These are phyloP conservation scores for Alentia gelatinosa DNA, from an alignment of 2,888 invertebrate species.

Conservation along the genomic window DNA sequence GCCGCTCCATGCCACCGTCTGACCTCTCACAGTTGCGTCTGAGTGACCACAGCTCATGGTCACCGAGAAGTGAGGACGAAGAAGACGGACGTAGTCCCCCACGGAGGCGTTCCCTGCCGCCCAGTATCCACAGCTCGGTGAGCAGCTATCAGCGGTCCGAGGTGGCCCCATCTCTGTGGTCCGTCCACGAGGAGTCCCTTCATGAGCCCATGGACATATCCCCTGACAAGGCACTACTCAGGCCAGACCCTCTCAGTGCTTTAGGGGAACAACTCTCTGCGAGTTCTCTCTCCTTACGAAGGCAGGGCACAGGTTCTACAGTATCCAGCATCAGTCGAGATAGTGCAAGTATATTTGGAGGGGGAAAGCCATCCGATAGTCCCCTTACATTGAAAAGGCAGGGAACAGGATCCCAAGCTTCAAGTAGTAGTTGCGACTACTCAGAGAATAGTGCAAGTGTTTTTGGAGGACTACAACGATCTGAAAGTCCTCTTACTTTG, in stretches of 20 bases:
- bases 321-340: too few relatives aligned
- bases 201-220: constrained; percentile 47
- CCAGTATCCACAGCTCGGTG: neutral
- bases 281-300: neutral
- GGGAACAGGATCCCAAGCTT: too few relatives aligned
- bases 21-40: neutral
- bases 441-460: neutral
- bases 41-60: neutral
- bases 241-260: too few relatives aligned
- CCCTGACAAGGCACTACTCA: constrained; percentile 8
- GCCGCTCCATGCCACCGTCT: neutral
- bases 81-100: too few relatives aligned
- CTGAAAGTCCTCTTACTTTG: neutral
- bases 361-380: too few relatives aligned
- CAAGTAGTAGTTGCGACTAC: too few relatives aligned
- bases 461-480: neutral
- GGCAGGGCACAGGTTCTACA: too few relatives aligned
- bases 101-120: constrained; percentile 4
- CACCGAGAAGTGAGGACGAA: neutral
- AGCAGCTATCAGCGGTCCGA: neutral
- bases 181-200: neutral
- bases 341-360: too few relatives aligned
- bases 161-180: neutral
- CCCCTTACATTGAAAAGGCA: too few relatives aligned
- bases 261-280: neutral